A percentile compares a stretch with the other conserved stretches of the same genome.
Conservation (phyloP, 1,140 invertebrate genomes). For the Zaprionus nigranus region DNA sequence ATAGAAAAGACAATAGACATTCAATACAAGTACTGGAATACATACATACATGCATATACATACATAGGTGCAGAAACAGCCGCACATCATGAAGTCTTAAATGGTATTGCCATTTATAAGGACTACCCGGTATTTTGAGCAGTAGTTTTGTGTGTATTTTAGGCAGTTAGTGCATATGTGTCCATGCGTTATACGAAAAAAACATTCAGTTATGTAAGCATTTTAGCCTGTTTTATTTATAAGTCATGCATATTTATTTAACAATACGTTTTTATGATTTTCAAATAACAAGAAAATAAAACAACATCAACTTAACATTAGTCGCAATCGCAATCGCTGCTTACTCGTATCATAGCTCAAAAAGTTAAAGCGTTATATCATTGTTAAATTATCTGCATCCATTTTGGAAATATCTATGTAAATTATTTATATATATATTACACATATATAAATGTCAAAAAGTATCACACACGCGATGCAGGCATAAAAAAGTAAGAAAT, state of each 20-base stretch:
- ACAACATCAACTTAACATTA: conserved; percentile 8
- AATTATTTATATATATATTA: conserved; percentile 31
- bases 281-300: conserved; percentile 20
- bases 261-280: conserved; percentile 34
- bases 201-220: conserved; percentile 66
- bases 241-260: conserved; percentile 72
- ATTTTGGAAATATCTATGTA: conserved; percentile 43
- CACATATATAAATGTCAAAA: conserved; percentile 16
- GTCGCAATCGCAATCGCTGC: conserved; percentile 33
- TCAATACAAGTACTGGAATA: conserved; percentile 41
- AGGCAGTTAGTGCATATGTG: conserved; percentile 22
- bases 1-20: conserved; percentile 75
- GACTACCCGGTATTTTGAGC: conserved; percentile 15
- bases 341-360: conserved; percentile 51
- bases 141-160: conserved; percentile 38
- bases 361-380: conserved; percentile 54
- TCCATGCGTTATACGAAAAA: conserved; percentile 49
- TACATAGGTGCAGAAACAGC: not conserved
- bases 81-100: not conserved
- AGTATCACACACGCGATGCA: conserved; percentile 27
- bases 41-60: conserved; percentile 20
- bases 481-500: conserved; percentile 30
- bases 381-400: conserved; percentile 59
- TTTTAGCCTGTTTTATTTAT: conserved; percentile 58
- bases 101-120: not conserved